phyloP scores from a whole-genome alignment of 2,113 vertebrate genomes.

The Leucoraja erinaceus region DNA sequence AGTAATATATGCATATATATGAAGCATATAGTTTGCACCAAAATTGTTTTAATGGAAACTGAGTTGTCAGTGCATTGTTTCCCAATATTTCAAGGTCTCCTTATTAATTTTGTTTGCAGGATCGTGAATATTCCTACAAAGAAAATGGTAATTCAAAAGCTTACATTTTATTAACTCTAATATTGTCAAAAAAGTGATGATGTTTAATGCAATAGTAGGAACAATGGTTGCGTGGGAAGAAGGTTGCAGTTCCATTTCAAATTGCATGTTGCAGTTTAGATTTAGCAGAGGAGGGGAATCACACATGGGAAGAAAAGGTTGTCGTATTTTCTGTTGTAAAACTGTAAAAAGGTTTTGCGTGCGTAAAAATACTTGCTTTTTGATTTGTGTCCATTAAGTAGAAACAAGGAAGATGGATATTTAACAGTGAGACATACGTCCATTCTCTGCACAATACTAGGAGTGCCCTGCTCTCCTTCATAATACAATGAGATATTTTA shows the following conservation, averaged over 20 bases:
- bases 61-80: not conserved
- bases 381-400: not conserved
- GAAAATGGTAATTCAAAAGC: not conserved
- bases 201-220: not conserved
- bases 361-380: not conserved
- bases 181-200: not conserved
- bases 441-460: not conserved
- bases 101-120: not conserved
- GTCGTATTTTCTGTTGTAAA: not conserved
- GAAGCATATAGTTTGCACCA: not conserved
- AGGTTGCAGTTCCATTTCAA: not conserved
- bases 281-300: not conserved
- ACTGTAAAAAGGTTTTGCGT: not conserved
- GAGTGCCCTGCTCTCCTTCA: not conserved
- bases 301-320: not conserved
- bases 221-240: not conserved
- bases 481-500: not conserved
- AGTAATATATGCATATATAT: not conserved
- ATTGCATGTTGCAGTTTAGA: not conserved
- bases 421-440: not conserved
- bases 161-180: not conserved
- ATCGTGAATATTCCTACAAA: not conserved
- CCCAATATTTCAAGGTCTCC: not conserved
- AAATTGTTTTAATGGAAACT: not conserved
- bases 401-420: not conserved